These are phyloP conservation scores for Phrynocephalus versicolor DNA, from an alignment of 2,113 vertebrate species.

Conservation along the genomic window DNA sequence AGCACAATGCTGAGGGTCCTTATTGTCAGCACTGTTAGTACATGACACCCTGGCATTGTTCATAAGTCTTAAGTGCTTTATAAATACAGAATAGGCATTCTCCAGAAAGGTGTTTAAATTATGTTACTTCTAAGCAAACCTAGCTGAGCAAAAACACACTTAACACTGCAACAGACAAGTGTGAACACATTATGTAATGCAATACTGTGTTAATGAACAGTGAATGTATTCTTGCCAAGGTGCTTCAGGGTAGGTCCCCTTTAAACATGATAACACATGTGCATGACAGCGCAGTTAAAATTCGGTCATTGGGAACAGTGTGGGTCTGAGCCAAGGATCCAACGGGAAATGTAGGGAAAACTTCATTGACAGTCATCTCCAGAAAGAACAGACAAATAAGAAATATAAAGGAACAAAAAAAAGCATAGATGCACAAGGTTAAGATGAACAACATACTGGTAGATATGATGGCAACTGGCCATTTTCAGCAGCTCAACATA, in stretches of 20 bases:
- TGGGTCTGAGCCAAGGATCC: neutral
- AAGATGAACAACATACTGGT: neutral
- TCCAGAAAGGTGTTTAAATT: neutral
- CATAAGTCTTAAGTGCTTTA: neutral
- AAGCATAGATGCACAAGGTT: neutral
- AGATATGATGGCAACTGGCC: neutral
- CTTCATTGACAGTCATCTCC: neutral
- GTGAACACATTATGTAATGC: constrained; percentile 5
- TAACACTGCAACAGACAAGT: neutral
- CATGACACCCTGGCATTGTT: neutral
- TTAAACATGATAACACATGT: constrained; percentile 19
- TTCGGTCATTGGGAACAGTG: constrained; percentile 1
- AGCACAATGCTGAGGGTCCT: neutral
- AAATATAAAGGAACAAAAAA: too few species aligned
- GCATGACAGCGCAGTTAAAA: neutral
- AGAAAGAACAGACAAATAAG: neutral
- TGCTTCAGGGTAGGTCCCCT: constrained; percentile 14
- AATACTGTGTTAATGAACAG: constrained; percentile 18
- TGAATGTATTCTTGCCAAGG: neutral
- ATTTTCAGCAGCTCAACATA: neutral
- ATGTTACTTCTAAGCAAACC: neutral
- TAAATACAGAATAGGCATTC: neutral
- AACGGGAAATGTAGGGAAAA: neutral
- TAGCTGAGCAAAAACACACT: neutral
- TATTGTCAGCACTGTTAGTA: neutral